Conservation (phyloP, 1,140 invertebrate species). For the Leguminivora glycinivorella region DNA sequence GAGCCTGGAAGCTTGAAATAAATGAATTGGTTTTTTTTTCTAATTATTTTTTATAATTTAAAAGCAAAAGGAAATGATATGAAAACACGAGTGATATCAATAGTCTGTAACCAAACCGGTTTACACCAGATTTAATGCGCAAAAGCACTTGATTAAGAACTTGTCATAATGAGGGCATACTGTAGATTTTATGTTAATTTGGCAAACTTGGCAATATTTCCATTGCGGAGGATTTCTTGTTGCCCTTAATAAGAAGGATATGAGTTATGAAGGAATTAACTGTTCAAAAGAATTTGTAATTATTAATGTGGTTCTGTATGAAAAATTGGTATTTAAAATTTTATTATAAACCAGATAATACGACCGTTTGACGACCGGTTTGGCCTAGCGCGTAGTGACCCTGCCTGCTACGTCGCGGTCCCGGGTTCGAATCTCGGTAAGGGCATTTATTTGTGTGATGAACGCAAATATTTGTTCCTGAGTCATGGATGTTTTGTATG, state of each 20-base stretch:
- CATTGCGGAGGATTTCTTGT: neutral
- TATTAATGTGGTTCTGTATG: neutral
- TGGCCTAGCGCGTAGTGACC: too few species aligned
- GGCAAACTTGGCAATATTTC: neutral
- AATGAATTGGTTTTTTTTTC: too few species aligned
- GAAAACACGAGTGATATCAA: neutral
- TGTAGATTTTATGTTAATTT: neutral
- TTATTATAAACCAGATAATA: too few species aligned
- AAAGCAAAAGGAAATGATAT: neutral
- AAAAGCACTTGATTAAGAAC: neutral
- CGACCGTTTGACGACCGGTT: too few species aligned
- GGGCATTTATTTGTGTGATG: too few species aligned
- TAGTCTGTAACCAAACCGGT: neutral
- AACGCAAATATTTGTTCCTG: too few species aligned
- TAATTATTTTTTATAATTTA: too few species aligned
- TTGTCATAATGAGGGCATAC: neutral
- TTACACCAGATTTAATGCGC: neutral
- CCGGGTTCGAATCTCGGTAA: too few species aligned
- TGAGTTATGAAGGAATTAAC: slow-evolving; percentile 1
- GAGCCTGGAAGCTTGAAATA: too few species aligned
- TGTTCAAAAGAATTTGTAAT: neutral
- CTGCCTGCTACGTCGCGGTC: too few species aligned
- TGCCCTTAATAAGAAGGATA: slow-evolving; percentile 7
- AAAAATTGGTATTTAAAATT: neutral
- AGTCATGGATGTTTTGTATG: too few species aligned